Evolutionary conservation across 37 sponge, comb jelly and placozoan species (phyloP), one percentile per base, ranked within the genome.

Genomic region (Oscarella lobularis): DNA sequence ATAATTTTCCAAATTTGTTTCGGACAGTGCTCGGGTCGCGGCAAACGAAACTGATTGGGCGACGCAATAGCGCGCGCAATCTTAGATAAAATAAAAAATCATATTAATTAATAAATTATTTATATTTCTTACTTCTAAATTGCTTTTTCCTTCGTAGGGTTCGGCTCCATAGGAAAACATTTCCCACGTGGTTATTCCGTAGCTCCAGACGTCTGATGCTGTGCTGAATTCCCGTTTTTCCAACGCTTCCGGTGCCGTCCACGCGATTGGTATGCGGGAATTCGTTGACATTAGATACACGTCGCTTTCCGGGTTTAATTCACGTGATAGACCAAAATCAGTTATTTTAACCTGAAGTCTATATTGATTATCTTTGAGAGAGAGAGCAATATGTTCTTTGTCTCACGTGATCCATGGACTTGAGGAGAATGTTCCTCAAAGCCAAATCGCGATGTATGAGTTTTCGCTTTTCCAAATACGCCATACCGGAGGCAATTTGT

Each of bases 121-220:
- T n/a, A n/a, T n/a, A n/a, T n/a, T n/a, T n/a, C n/a, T n/a, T n/a
- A n/a, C n/a, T n/a, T n/a, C n/a, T n/a, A n/a, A n/a, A n/a, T n/a
- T n/a, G n/a, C n/a, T n/a, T n/a, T n/a, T n/a, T n/a, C 20, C 60
- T 27, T 48, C 60, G 20, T 48, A 48, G 9, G 60, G 60, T 20
- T 48, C 60, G 20, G 60, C 60, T 9, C 60, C 60, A 48, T 48
- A 48, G 9, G 60, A 48, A 48, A 48, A 48, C 60, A 48, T 48
- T 48, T 48, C 60, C 60, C 60, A 48, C 60, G 20, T 27, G 60
- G 60, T 48, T 27, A 48, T 48, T 20, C 60, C 60, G 20, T 27
- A 48, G 20, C 60, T 48, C 60, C 60, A 48, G 60, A 48, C 60
- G 20, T 48, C 60, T 48, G 60, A 48, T 27, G 60, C 60, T 48